A percentile compares a stretch with the other conserved stretches of the same genome.
Conservation (phyloP, 2,113 vertebrate genomes). For the Pongo abelii region DNA sequence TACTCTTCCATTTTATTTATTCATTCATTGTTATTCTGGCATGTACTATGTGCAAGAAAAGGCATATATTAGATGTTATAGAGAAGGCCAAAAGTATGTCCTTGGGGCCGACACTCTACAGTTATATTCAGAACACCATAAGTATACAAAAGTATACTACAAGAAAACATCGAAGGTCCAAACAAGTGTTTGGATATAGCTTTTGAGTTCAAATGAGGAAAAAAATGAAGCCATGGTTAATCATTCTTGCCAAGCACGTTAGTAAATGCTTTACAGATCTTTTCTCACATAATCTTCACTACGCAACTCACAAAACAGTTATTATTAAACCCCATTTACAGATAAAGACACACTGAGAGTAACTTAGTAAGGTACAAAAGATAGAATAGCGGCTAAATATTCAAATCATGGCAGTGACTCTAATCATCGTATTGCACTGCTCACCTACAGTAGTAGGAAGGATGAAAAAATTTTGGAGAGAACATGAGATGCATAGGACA, state of each 20-base stretch:
- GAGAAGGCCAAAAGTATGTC: not conserved
- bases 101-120: not conserved
- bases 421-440: rapidly evolving
- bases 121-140: not conserved
- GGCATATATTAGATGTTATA: not conserved
- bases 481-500: not conserved
- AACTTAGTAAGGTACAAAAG: not conserved
- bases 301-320: not conserved
- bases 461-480: not conserved
- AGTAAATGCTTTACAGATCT: not conserved
- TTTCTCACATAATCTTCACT: not conserved
- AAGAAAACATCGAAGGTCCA: not conserved
- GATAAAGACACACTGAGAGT: not conserved
- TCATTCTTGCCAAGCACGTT: not conserved
- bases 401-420: not conserved
- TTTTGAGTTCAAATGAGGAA: not conserved
- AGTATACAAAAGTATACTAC: not conserved
- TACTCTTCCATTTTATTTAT: not conserved
- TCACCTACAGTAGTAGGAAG: not conserved
- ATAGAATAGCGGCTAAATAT: not conserved
- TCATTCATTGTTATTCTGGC: not conserved
- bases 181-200: not conserved
- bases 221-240: not conserved
- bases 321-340: not conserved
- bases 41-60: not conserved